phyloP scores from a whole-genome alignment of 2,797 vertebrate genomes.

The Falco naumanni region DNA sequence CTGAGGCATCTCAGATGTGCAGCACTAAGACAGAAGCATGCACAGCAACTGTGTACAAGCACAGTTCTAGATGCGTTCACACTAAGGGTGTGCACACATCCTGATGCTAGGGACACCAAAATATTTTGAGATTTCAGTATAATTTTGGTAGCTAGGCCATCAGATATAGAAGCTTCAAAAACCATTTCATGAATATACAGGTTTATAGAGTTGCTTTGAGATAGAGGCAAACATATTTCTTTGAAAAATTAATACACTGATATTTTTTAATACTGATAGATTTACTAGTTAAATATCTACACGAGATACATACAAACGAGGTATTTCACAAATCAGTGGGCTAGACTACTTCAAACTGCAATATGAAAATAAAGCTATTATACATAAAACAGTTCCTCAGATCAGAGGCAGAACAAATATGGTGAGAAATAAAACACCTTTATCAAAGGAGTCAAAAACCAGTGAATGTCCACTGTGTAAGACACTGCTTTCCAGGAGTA shows the following conservation, averaged over 20 bases:
- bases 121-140: neutral
- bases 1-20: neutral
- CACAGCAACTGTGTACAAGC: too few species aligned
- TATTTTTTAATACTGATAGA: neutral
- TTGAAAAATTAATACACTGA: neutral
- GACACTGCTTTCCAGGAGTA: neutral
- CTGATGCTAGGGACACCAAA: neutral
- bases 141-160: neutral
- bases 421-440: neutral
- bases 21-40: neutral
- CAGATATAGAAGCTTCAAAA: neutral
- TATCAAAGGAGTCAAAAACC: neutral
- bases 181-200: neutral
- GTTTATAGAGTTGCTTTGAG: neutral
- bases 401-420: neutral
- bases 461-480: neutral
- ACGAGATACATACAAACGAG: neutral
- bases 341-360: neutral
- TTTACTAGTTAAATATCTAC: neutral
- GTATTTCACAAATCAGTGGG: neutral
- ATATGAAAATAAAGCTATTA: neutral
- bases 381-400: neutral
- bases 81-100: too few species aligned
- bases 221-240: neutral
- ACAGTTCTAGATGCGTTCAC: too few species aligned